Evolutionary conservation across 2,888 invertebrate species (phyloP), one percentile per base, ranked within the genome.

Genomic region (Megaustenia siamemsis): DNA sequence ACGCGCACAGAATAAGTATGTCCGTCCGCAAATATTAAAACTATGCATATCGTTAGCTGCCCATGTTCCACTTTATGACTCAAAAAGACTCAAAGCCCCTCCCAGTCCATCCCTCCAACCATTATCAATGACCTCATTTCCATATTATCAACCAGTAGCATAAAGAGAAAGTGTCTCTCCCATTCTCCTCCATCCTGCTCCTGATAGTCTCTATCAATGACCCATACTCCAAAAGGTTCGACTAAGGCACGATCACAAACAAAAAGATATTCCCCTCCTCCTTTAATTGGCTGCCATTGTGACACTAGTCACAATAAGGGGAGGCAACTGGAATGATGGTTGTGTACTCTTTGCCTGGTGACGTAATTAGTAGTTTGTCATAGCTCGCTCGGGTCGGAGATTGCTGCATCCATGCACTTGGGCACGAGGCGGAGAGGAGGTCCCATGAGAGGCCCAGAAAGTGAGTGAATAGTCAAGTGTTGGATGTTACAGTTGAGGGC

Each of bases 311-410:
- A 69, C 24, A 24, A 56, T n/a, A 56, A 21, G 40, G 69, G 5
- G 40, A 21, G 24, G 15, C 3, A 24, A 24, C 6, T 21, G 69
- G 35, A 21, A 38, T 15, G 35, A 21, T 15, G 38, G 68, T 38
- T 18, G 21, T 38, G 15, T 68, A 69, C 40, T 69, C 69, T 4
- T 3, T 24, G n/a, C 40, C 1, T 69, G 40, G 69, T 69, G 40
- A 69, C 38, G 24, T 69, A 69, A 69, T 69, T 38, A 69, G 40
- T 69, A 69, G 38, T 40, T 69, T 69, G 40, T 69, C 68, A 68
- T 38, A 68, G 12, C 21, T 35, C 35, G 68, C 68, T 35, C 18
- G 8, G 35, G 35, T 35, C 68, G 38, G 15, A 68, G 68, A 68
- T 68, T 68, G 68, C 35, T 38, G 68, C 68, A 68, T 1, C 38